Evolutionary conservation across 2,888 invertebrate species (phyloP).

Genomic region (Eledona agricola): DNA sequence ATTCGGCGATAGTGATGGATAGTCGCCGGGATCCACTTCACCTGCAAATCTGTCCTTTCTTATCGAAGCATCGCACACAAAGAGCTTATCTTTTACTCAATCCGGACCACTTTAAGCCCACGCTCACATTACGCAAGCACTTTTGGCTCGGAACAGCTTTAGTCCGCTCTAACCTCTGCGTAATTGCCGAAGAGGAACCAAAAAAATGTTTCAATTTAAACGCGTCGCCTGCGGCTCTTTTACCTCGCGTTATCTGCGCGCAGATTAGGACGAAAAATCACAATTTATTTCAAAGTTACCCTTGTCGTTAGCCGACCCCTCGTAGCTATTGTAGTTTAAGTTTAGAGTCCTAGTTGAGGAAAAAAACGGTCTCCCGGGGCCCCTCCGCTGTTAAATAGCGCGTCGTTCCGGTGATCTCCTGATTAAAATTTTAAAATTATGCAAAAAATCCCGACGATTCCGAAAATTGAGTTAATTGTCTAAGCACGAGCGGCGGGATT

Average conservation of each 20-base stretch:
- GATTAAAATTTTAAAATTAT: slow-evolving; percentile 30
- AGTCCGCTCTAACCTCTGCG: slow-evolving; percentile 7
- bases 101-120: no score
- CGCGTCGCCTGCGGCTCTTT: slow-evolving; percentile 3
- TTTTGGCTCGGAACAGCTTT: no score
- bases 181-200: slow-evolving; percentile 15
- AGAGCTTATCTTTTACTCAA: slow-evolving; percentile 9
- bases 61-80: slow-evolving; percentile 8
- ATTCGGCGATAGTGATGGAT: slow-evolving; percentile 48
- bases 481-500: no score
- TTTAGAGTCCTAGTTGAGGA: no score
- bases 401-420: slow-evolving; percentile 17
- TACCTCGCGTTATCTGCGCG: slow-evolving; percentile 2
- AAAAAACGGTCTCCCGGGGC: slow-evolving; percentile 20
- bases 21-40: slow-evolving; percentile 31
- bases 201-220: slow-evolving; percentile 22
- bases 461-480: no score
- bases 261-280: slow-evolving; percentile 8
- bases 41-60: slow-evolving; percentile 21
- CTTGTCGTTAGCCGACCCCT: neutral
- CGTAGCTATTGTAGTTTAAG: slow-evolving; percentile 1
- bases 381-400: neutral
- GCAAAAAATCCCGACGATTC: slow-evolving; percentile 21
- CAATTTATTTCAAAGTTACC: slow-evolving; percentile 5
- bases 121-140: no score